These are phyloP conservation scores for Drosophila ercepeae DNA, from an alignment of 1,140 invertebrate genomes.

Conservation along the genomic window DNA sequence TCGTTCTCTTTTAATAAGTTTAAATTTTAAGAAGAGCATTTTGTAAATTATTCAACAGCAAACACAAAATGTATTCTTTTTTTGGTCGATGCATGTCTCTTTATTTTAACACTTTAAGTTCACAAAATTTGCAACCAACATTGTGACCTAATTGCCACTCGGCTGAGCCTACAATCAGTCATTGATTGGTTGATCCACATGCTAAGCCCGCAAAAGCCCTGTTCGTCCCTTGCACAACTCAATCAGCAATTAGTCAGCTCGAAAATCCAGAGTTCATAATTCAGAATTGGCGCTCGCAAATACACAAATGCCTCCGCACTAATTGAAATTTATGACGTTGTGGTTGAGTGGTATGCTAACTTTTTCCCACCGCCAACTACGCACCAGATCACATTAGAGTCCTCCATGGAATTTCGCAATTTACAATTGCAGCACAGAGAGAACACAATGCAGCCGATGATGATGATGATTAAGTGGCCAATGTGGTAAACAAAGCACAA, in stretches of 20 bases:
- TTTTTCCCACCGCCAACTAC: slow-evolving; percentile 16
- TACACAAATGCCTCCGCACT: slow-evolving; percentile 44
- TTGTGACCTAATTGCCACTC: slow-evolving; percentile 32
- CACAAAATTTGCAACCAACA: slow-evolving; percentile 7
- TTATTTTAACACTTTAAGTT: background rate
- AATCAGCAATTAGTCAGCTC: slow-evolving; percentile 58
- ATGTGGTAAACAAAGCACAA: slow-evolving; percentile 52
- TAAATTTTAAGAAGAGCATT: background rate
- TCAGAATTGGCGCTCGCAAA: slow-evolving; percentile 59
- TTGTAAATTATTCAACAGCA: no score
- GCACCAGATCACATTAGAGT: slow-evolving; percentile 40
- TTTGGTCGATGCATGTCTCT: background rate
- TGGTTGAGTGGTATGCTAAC: slow-evolving; percentile 33
- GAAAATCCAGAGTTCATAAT: slow-evolving; percentile 62
- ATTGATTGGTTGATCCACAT: slow-evolving; percentile 39
- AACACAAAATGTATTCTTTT: background rate
- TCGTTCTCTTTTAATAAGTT: background rate
- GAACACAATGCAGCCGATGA: slow-evolving; percentile 1
- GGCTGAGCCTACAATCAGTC: slow-evolving; percentile 19
- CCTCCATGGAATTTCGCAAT: slow-evolving; percentile 51
- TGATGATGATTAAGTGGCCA: slow-evolving; percentile 32
- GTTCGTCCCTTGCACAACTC: slow-evolving; percentile 29
- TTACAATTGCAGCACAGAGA: slow-evolving; percentile 37
- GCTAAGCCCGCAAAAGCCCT: slow-evolving; percentile 6
- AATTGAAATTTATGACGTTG: slow-evolving; percentile 59